phyloP scores from a whole-genome alignment of 2,113 vertebrate genomes.

The Centrocercus urophasianus region DNA sequence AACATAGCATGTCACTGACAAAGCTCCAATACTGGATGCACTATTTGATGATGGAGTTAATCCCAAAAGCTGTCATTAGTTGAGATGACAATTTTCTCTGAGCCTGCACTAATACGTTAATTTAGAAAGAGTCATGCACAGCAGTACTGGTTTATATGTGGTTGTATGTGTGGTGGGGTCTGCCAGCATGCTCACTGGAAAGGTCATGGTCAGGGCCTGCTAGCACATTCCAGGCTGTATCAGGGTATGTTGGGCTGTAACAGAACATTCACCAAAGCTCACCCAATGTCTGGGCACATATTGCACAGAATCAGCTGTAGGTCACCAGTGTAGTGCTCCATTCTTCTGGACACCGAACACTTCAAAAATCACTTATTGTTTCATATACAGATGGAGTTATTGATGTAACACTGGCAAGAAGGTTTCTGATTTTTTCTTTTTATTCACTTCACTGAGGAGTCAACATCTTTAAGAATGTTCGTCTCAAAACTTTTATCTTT shows the following conservation, averaged over 20 bases:
- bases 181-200: not conserved
- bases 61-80: not conserved
- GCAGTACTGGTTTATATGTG: too few species aligned
- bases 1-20: too few species aligned
- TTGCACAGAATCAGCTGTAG: not conserved
- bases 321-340: not conserved
- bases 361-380: not conserved
- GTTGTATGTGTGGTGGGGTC: too few species aligned
- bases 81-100: not conserved
- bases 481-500: not conserved
- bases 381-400: not conserved
- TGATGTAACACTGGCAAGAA: not conserved
- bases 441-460: not conserved
- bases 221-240: fast-evolving
- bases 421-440: not conserved
- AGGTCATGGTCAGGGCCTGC: not conserved
- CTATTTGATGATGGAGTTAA: not conserved
- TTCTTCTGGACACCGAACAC: not conserved
- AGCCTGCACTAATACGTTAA: not conserved
- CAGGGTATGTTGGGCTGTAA: not conserved
- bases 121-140: not conserved
- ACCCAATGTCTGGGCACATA: not conserved
- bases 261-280: not conserved
- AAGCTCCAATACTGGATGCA: not conserved
- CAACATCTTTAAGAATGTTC: not conserved